Percentiles rank a stretch among this genome's conserved stretches.
These are phyloP conservation scores for Brachirus orientalis DNA, from an alignment of 2,113 vertebrate species.

Conservation along the genomic window DNA sequence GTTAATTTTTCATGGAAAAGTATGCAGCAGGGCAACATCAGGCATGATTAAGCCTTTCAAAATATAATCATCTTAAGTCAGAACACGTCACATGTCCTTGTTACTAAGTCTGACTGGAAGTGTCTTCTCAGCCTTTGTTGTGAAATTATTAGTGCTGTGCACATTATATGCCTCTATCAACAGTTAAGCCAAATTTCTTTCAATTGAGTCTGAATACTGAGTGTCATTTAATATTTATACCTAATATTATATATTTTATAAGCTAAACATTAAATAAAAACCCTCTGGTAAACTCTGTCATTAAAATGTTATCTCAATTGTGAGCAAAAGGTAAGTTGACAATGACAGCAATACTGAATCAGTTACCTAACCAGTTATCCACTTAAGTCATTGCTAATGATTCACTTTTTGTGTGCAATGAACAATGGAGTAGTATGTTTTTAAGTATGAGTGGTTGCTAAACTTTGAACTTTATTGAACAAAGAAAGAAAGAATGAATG, in stretches of 20 bases:
- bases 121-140: background rate
- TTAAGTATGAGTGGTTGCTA: too few species aligned
- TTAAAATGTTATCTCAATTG: too few species aligned
- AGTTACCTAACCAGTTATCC: background rate
- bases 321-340: background rate
- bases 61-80: conserved; percentile 28
- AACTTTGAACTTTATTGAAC: background rate
- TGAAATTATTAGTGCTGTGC: background rate
- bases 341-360: too few species aligned
- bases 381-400: background rate
- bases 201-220: conserved; percentile 4
- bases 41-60: conserved; percentile 2
- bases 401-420: background rate
- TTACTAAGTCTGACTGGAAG: background rate
- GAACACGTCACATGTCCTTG: background rate
- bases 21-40: background rate
- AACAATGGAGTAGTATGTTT: too few species aligned
- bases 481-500: too few species aligned
- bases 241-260: too few species aligned
- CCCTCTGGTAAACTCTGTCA: background rate
- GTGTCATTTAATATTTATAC: conserved; percentile 5
- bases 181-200: background rate
- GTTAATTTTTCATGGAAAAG: background rate
- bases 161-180: background rate
- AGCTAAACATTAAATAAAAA: too few species aligned